phyloP scores from a whole-genome alignment of 2,888 invertebrate genomes.

The Pterobdella sp. region DNA sequence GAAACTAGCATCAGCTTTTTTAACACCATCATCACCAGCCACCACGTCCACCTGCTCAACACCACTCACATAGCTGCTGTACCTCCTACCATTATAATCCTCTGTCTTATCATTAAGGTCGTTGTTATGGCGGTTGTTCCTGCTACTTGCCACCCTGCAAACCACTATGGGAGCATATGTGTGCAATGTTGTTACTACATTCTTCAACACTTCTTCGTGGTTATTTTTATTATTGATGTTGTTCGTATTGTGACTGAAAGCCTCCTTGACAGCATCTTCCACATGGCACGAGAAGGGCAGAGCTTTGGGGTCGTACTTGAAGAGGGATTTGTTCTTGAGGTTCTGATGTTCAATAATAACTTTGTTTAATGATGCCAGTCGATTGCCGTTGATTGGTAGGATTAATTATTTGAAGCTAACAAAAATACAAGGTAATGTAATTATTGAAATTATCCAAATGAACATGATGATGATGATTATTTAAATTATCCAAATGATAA shows the following conservation, averaged over 20 bases:
- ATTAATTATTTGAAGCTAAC: neutral
- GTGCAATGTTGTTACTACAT: neutral
- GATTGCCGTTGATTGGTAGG: neutral
- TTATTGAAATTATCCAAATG: neutral
- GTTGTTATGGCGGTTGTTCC: neutral
- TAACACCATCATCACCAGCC: neutral
- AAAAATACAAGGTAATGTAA: neutral
- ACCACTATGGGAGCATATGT: neutral
- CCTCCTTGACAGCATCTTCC: no score
- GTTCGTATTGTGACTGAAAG: neutral
- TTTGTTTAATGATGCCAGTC: neutral
- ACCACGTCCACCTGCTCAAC: conserved; percentile 2
- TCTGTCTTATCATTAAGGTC: neutral
- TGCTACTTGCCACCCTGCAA: neutral
- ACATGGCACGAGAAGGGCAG: conserved; percentile 43
- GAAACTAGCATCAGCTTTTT: neutral
- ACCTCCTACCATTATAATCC: neutral
- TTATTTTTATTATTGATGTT: neutral
- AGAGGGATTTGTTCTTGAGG: conserved; percentile 41
- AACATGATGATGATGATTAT: neutral
- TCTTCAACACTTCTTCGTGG: conserved; percentile 41
- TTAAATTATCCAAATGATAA: neutral
- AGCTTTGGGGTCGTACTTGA: conserved; percentile 48
- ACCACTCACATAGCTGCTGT: neutral
- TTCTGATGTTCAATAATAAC: neutral